Evolutionary conservation across 2,797 vertebrate genomes (phyloP).

Genomic region (Capromys pilorides): DNA sequence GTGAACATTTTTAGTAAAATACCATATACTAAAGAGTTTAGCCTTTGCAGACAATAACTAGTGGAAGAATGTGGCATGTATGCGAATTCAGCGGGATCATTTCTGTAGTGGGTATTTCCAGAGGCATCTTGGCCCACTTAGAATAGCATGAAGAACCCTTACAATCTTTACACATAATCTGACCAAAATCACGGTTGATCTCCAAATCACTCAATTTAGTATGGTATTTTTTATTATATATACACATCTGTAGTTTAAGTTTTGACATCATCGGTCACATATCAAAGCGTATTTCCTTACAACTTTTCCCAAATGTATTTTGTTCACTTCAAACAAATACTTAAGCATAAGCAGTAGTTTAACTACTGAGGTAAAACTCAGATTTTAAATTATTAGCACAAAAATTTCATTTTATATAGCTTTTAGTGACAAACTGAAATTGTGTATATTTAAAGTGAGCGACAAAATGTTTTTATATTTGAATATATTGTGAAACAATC

Average conservation of each 20-base stretch:
- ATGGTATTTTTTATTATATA: not conserved
- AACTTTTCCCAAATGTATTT: conserved; percentile 2
- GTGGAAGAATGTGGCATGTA: not conserved
- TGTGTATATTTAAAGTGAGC: not conserved
- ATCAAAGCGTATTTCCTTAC: not conserved
- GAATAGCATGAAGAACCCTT: conserved; percentile 8
- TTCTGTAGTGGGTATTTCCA: not conserved
- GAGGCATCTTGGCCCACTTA: not conserved
- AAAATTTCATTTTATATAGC: not conserved
- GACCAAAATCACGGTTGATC: not conserved
- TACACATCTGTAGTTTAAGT: not conserved
- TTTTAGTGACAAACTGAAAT: not conserved
- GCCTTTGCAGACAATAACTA: not conserved
- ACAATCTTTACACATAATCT: not conserved
- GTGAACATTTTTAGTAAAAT: not conserved
- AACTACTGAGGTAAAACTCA: not conserved
- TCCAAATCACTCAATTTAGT: not conserved
- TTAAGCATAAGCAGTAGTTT: not conserved
- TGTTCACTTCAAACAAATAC: not conserved
- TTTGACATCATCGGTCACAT: not conserved
- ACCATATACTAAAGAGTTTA: not conserved
- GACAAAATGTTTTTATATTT: not conserved
- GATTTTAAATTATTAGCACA: not conserved
- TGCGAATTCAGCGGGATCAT: not conserved
- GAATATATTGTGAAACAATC: not conserved